These are phyloP conservation scores for Drosophila santomea DNA, from an alignment of 1,140 invertebrate species.

Conservation along the genomic window DNA sequence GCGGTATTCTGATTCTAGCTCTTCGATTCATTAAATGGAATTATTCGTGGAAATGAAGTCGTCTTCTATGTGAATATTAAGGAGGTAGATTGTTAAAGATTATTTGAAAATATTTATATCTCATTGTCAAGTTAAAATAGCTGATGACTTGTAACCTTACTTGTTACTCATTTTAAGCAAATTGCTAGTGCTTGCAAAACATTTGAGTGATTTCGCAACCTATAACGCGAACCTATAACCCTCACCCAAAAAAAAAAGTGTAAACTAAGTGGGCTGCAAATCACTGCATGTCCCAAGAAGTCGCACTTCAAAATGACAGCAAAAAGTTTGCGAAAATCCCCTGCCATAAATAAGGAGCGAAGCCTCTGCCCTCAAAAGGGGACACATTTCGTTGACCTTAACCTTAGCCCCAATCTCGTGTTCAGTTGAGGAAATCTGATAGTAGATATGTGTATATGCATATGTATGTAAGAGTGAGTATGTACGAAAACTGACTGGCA, in stretches of 20 bases:
- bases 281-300: conserved; percentile 7
- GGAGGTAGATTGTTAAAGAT: background rate
- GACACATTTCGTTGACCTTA: conserved; percentile 41
- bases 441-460: too few relatives aligned
- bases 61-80: too few relatives aligned
- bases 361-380: conserved; percentile 1
- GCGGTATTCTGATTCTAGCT: conserved; percentile 15
- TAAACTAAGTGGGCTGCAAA: conserved; percentile 10
- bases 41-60: too few relatives aligned
- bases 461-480: too few relatives aligned
- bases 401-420: conserved; percentile 30
- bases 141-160: background rate
- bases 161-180: background rate
- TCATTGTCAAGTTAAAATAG: background rate
- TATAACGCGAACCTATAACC: background rate
- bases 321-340: conserved; percentile 19
- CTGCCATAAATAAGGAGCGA: conserved; percentile 11
- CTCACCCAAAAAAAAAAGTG: conserved; percentile 9
- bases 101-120: background rate
- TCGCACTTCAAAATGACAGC: background rate
- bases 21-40: too few relatives aligned
- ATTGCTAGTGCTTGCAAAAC: background rate
- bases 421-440: background rate
- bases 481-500: too few relatives aligned
- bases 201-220: conserved; percentile 2